Percentiles rank a stretch among this genome's conserved stretches.
Conservation (phyloP, 2,797 vertebrate genomes). For the Australoheros facetus region DNA sequence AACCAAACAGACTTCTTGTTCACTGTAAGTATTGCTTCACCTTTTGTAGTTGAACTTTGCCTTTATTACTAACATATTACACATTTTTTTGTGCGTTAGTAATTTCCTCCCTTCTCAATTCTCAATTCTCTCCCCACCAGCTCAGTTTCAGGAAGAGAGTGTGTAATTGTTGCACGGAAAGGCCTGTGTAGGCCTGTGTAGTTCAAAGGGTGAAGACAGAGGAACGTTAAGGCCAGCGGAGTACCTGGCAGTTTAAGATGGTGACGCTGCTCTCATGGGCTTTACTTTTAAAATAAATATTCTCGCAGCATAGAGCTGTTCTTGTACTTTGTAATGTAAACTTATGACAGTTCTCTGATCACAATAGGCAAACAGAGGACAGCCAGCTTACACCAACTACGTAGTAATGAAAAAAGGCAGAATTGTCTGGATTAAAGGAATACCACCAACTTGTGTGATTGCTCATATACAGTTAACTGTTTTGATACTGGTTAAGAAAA, state of each 20-base stretch:
- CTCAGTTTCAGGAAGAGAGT: slow-evolving; percentile 80
- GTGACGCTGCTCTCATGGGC: neutral
- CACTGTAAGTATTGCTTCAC: slow-evolving; percentile 71
- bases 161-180: slow-evolving; percentile 72
- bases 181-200: slow-evolving; percentile 49
- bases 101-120: neutral
- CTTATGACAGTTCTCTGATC: neutral
- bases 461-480: accelerated
- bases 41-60: neutral
- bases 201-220: slow-evolving; percentile 79
- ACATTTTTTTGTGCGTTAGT: neutral
- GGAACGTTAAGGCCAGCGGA: slow-evolving; percentile 79
- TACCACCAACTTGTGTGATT: neutral
- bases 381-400: neutral
- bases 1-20: slow-evolving; percentile 77
- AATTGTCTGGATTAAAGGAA: neutral
- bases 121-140: slow-evolving; percentile 49
- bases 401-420: neutral
- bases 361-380: neutral
- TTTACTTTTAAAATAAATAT: neutral
- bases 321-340: neutral
- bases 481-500: neutral
- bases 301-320: neutral
- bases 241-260: slow-evolving; percentile 52
- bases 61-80: neutral